Conservation (phyloP, 2,888 invertebrate species). For the Theristus sp. region DNA sequence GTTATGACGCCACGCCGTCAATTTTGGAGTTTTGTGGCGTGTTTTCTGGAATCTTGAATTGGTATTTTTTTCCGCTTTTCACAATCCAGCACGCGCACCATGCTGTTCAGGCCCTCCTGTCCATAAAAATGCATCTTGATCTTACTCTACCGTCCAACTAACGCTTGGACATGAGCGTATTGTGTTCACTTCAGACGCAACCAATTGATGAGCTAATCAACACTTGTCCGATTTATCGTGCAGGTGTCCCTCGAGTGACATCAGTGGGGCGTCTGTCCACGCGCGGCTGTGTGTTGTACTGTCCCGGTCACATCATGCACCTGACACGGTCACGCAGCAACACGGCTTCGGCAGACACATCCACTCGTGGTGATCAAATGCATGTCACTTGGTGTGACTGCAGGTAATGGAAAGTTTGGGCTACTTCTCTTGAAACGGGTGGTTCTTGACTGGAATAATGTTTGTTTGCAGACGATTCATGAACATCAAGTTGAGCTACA, state of each 20-base stretch:
- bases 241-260: neutral
- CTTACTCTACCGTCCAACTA: too few species aligned
- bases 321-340: slow-evolving; percentile 35
- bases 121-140: too few species aligned
- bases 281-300: slow-evolving; percentile 36
- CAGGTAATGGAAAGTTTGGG: too few species aligned
- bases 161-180: neutral
- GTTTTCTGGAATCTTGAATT: too few species aligned
- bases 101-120: too few species aligned
- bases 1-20: too few species aligned
- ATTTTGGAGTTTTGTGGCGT: too few species aligned
- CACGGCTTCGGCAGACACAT: too few species aligned
- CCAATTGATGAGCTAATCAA: slow-evolving; percentile 27
- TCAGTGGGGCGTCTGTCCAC: neutral
- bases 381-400: slow-evolving; percentile 7
- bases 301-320: slow-evolving; percentile 58
- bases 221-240: neutral
- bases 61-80: too few species aligned
- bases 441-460: too few species aligned
- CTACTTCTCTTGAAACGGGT: too few species aligned
- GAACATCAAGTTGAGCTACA: slow-evolving; percentile 57
- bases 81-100: too few species aligned
- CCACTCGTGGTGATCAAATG: slow-evolving; percentile 9
- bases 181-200: neutral
- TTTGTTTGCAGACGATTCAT: slow-evolving; percentile 12